Percentiles rank a stretch among this genome's conserved stretches.
These are phyloP conservation scores for Sparus aurata DNA, from an alignment of 2,797 vertebrate species.

Conservation along the genomic window DNA sequence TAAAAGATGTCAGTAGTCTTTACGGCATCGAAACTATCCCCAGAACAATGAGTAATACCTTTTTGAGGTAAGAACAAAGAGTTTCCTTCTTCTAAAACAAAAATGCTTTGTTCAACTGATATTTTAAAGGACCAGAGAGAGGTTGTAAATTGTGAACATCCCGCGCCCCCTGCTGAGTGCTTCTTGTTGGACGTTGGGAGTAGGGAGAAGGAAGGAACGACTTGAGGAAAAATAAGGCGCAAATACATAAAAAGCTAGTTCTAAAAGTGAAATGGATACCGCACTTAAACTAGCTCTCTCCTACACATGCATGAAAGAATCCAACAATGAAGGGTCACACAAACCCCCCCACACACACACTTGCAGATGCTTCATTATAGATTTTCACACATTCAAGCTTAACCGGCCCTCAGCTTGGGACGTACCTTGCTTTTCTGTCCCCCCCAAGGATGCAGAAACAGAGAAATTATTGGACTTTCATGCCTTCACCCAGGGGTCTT, in stretches of 20 bases:
- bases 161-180: conserved; percentile 3
- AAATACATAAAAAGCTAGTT: conserved; percentile 14
- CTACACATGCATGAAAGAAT: not conserved
- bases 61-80: conserved; percentile 20
- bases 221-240: not conserved
- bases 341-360: not conserved
- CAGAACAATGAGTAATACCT: conserved; percentile 14
- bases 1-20: conserved; percentile 20
- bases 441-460: conserved; percentile 52
- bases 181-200: not conserved
- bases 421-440: conserved; percentile 29
- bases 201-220: not conserved
- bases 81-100: not conserved
- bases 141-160: conserved; percentile 42
- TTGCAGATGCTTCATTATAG: conserved; percentile 44
- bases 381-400: conserved; percentile 37
- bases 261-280: conserved; percentile 14
- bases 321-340: not conserved
- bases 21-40: conserved; percentile 16
- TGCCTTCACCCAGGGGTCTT: conserved; percentile 66
- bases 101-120: conserved; percentile 39
- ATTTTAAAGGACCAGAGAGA: conserved; percentile 38
- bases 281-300: not conserved
- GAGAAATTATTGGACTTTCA: conserved; percentile 73
- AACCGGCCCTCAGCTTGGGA: conserved; percentile 44